Evolutionary conservation across 2,113 vertebrate genomes (phyloP).

Genomic region (cat (Felis catus)): F.catus_Fca126_mat1.0 CM031428.1:55469501-55470000

Average conservation of each 20-base stretch:
- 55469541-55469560: not conserved
- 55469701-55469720: not conserved
- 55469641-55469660: not conserved
- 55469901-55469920: too few relatives aligned
- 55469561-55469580: not conserved
- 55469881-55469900: too few relatives aligned
- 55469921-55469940: too few relatives aligned
- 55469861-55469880: not conserved
- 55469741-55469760: not conserved
- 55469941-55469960: too few relatives aligned
- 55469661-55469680: rapidly evolving
- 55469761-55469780: not conserved
- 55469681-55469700: not conserved
- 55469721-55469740: not conserved
- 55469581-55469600: not conserved
- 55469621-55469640: not conserved
- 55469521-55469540: rapidly evolving
- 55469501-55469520: not conserved
- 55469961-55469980: too few relatives aligned
- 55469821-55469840: not conserved
- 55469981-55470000: too few relatives aligned
- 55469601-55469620: not conserved
- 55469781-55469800: not conserved
- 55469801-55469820: not conserved
- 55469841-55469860: not conserved